Percentiles rank a stretch among this genome's conserved stretches.
Evolutionary conservation across 2,797 vertebrate genomes (phyloP).

Genomic region (Echiichthys vipera): DNA sequence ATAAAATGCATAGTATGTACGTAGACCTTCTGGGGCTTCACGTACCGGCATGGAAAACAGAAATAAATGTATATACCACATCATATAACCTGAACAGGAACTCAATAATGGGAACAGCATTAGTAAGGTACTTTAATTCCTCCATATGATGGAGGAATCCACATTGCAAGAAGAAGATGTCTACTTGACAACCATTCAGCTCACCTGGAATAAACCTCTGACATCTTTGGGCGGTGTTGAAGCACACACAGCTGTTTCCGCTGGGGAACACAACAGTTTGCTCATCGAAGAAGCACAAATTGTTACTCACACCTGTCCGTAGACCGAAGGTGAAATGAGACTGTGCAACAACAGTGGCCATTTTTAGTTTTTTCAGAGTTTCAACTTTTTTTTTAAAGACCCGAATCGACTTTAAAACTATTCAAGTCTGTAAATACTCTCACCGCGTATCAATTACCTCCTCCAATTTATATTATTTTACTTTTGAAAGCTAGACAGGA

Average conservation of each 20-base stretch:
- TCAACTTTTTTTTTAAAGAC: neutral
- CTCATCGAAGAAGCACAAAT: constrained; percentile 90
- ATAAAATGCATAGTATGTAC: no score
- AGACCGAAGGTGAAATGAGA: constrained; percentile 88
- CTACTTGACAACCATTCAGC: neutral
- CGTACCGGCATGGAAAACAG: no score
- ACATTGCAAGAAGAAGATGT: neutral
- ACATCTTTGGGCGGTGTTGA: constrained; percentile 86
- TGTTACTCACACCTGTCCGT: constrained; percentile 86
- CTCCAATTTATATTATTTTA: fast-evolving
- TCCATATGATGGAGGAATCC: no score
- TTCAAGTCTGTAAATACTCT: neutral
- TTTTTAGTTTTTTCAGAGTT: constrained; percentile 43
- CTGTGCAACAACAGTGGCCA: constrained; percentile 84
- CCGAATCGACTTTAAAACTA: fast-evolving
- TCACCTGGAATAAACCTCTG: constrained; percentile 93
- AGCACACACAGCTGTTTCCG: constrained; percentile 90
- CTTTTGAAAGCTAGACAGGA: neutral
- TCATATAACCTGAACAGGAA: neutral
- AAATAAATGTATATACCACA: no score
- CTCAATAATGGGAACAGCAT: no score
- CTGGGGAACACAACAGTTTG: constrained; percentile 89
- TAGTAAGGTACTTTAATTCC: no score
- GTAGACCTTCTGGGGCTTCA: no score
- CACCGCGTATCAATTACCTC: no score